Conservation (phyloP, 2,888 invertebrate species). For the Antheraea assamensis region DNA sequence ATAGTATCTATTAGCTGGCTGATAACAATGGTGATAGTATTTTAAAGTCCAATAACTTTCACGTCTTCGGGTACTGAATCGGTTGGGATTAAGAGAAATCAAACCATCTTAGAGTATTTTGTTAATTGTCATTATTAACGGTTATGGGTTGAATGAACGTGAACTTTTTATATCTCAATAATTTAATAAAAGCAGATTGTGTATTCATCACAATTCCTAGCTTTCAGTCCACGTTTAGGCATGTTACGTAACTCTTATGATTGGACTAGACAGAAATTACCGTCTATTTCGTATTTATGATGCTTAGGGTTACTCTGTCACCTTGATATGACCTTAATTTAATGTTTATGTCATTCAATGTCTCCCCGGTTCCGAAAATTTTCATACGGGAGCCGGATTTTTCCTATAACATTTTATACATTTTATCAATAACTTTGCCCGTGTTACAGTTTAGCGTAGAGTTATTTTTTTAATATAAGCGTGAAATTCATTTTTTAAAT, state of each 20-base stretch:
- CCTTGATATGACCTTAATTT: constrained; percentile 32
- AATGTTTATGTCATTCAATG: constrained; percentile 22
- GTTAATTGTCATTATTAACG: no score
- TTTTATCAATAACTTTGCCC: not conserved
- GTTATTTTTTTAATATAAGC: not conserved
- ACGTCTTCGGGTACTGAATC: no score
- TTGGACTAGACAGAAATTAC: constrained; percentile 38
- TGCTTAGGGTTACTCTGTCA: constrained; percentile 27
- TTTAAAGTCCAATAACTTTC: not conserved
- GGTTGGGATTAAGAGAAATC: not conserved
- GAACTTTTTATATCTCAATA: no score
- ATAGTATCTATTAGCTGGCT: no score
- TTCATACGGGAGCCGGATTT: not conserved
- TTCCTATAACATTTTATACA: not conserved
- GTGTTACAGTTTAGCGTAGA: not conserved
- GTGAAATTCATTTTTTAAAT: not conserved
- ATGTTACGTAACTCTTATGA: constrained; percentile 13
- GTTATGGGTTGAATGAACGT: no score
- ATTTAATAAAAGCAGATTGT: not conserved
- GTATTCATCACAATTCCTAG: not conserved
- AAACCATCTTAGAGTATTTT: no score
- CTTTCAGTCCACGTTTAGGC: not conserved
- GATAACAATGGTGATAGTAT: no score
- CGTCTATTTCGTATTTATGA: constrained; percentile 29
- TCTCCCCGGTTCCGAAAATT: not conserved